Evolutionary conservation across 2,797 vertebrate genomes (phyloP), one percentile per base, ranked within the genome.

Genomic region (Anas acuta): DNA sequence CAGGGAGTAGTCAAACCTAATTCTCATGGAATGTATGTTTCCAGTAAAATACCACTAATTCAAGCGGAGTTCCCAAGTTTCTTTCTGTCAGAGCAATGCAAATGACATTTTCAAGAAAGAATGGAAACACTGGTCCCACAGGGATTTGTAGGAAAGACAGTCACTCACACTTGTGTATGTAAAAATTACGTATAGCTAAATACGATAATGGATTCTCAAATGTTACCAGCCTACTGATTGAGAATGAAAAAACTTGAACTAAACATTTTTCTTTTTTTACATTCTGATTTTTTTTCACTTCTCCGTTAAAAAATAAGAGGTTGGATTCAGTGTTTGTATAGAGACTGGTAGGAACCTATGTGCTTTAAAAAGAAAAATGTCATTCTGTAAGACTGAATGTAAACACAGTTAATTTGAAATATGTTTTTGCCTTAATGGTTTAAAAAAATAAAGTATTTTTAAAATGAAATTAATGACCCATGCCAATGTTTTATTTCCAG

Each of bases 391-490:
- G 95, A 97, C 49, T 96, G 97, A 98, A 97, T 98, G 98, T 98
- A 97, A 98, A 96, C 54, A 84, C 54, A 9, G 71, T 89, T 97
- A 95, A 97, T 97, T 95, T 97, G 95, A 97, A 97, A 96, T 84
- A 96, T 23, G 3, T 93, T 92, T 95, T 96, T 97, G 97, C 97
- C 98, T 98, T 98, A 97, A 97, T 92, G 92, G 97, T 97, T 97
- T 74, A 41, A 92, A 96, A 96, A 95, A 96, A 96, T 97, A 98
- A 98, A 98, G 67, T 97, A 95, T 98, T 98, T 98, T 97, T 95
- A n/a, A 97, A 98, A 92, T 77, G 15, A 61, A 51, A 86, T 90
- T 73, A 90, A 65, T 90, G 51, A 81, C 49, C 77, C 35, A 66
- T 60, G 70, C 65, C 83, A 39, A 74, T 95, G 49, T 80, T 87